These are phyloP conservation scores for Ispidina lecontei DNA, from an alignment of 2,797 vertebrate genomes.

Conservation along the genomic window DNA sequence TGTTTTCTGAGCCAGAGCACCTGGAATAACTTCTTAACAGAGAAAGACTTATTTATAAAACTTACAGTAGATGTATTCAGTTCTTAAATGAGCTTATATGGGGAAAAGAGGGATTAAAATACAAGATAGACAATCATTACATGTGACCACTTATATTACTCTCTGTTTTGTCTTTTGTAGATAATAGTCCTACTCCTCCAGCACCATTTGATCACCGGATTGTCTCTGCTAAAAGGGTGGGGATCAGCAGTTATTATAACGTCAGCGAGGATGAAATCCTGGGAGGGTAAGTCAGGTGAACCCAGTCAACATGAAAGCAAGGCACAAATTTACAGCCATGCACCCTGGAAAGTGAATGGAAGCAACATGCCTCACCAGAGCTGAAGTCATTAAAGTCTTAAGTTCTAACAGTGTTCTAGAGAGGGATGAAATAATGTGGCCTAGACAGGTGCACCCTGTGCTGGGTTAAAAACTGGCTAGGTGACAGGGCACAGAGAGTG, in stretches of 20 bases:
- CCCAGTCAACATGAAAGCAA: background rate
- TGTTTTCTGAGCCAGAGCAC: background rate
- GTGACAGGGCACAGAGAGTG: too few relatives aligned
- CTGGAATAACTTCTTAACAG: background rate
- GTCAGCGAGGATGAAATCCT: constrained; percentile 89
- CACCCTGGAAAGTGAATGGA: background rate
- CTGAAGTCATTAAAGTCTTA: background rate
- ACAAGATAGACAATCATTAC: background rate
- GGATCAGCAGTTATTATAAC: constrained; percentile 86
- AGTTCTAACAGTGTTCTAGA: background rate
- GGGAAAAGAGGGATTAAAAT: background rate
- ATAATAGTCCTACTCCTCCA: constrained; percentile 80
- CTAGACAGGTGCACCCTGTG: too few relatives aligned
- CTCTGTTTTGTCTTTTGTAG: constrained; percentile 75
- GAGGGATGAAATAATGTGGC: background rate
- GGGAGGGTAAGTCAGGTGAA: constrained; percentile 88
- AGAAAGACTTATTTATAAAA: background rate
- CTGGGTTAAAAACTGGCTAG: too few relatives aligned
- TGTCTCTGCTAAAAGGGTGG: constrained; percentile 87
- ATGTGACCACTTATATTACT: background rate
- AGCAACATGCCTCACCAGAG: background rate
- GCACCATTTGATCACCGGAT: constrained; percentile 94
- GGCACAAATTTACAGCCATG: background rate
- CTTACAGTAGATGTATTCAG: background rate
- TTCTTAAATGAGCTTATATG: background rate